Conservation (phyloP, 2,888 invertebrate species). For the Pammene fasciana region DNA sequence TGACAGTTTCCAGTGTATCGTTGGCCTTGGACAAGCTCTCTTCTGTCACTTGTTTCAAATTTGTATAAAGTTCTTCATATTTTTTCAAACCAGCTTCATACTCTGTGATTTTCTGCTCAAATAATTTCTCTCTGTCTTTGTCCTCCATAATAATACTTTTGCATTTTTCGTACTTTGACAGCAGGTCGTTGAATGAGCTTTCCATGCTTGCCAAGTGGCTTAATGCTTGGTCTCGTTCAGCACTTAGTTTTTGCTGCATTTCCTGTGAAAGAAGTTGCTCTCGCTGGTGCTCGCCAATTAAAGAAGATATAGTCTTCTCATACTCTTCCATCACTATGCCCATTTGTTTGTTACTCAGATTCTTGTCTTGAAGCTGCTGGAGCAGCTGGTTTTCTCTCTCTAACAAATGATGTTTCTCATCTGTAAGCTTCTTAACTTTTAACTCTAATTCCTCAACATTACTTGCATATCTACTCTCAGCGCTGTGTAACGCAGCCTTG, state of each 20-base stretch:
- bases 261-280: conserved; percentile 81
- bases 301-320: conserved; percentile 89
- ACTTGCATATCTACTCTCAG: conserved; percentile 62
- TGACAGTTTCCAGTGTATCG: conserved; percentile 89
- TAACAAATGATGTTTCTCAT: conserved; percentile 62
- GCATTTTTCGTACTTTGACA: conserved; percentile 85
- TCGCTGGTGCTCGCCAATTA: conserved; percentile 88
- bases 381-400: conserved; percentile 64
- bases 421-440: conserved; percentile 67
- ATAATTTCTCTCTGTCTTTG: conserved; percentile 85
- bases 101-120: conserved; percentile 86
- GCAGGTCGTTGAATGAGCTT: conserved; percentile 85
- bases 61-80: conserved; percentile 92
- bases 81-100: conserved; percentile 87
- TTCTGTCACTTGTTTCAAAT: conserved; percentile 92
- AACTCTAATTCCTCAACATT: conserved; percentile 62
- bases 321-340: conserved; percentile 90
- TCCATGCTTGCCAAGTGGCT: conserved; percentile 84
- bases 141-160: conserved; percentile 80
- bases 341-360: conserved; percentile 75
- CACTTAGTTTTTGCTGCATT: conserved; percentile 72
- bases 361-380: conserved; percentile 70
- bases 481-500: conserved; percentile 65
- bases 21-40: conserved; percentile 89
- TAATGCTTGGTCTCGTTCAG: conserved; percentile 84